Evolutionary conservation across 2,113 vertebrate genomes (phyloP), one percentile per base, ranked within the genome.

Genomic region (Alethe diademata): DNA sequence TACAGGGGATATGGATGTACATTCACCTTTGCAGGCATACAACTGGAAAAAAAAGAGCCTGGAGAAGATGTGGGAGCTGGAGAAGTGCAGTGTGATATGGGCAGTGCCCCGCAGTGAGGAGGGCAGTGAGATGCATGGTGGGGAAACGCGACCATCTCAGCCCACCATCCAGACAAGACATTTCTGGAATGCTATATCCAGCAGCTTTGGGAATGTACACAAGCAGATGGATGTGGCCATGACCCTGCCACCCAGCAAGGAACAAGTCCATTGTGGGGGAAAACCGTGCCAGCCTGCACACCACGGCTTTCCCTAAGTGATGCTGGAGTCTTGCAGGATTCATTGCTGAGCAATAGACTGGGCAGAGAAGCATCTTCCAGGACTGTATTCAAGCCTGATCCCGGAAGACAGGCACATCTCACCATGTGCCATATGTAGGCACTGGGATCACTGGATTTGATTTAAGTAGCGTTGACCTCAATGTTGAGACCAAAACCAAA

Each of bases 331-430:
- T 33, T 38, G 17, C 0, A 0, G 35, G 25, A 71, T 28, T 17
- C 33, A 51, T 18, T 0, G 0, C 0, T 45, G n/a, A 33, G 28
- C 9, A 3, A 25, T 2, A 33, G 7, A 45, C 3, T 38, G 56
- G 60, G 74, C 24, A 47, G 86, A 51, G 48, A 22, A 82, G 26
- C 54, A 69, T 38, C 53, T 60, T 24, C 26, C 36, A 70, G 60
- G 42, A 23, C 29, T 4, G 6, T 28, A 56, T 35, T 28, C 62
- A 33, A 66, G 53, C 29, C 48, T 28, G 36, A 56, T 28, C 18
- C 36, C 42, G 42, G 22, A 50, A 54, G 48, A 22, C 19, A 35
- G 47, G 33, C 65, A 35, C 14, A 9, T 15, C 42, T 54, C 69
- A 45, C 60, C n/a, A 15, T 20, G 28, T 69, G 51, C 65, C 70